Conservation (phyloP, 2,888 invertebrate genomes). For the Actias luna region DNA sequence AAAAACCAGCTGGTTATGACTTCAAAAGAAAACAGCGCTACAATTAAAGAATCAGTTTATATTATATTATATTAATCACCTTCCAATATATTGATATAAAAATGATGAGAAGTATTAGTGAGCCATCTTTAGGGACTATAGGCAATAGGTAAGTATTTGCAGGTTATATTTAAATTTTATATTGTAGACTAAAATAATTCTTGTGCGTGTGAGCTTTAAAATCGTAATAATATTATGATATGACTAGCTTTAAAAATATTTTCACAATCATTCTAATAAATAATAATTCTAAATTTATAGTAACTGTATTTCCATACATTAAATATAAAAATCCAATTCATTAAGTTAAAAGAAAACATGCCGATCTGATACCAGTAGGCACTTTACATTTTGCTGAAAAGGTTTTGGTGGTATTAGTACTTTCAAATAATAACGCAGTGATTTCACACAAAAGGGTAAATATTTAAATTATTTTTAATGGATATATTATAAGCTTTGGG, state of each 20-base stretch:
- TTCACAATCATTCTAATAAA: background rate
- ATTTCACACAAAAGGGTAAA: background rate
- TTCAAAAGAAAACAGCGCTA: background rate
- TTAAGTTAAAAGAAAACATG: background rate
- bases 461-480: background rate
- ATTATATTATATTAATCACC: background rate
- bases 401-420: background rate
- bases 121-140: slow-evolving; percentile 57
- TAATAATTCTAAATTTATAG: background rate
- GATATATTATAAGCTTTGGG: too few relatives aligned
- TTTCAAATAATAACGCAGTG: background rate
- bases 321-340: background rate
- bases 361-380: background rate
- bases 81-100: background rate
- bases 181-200: background rate
- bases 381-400: background rate
- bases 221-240: background rate
- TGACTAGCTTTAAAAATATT: background rate
- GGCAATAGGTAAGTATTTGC: slow-evolving; percentile 42
- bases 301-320: background rate
- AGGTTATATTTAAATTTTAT: background rate
- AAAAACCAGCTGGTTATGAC: slow-evolving; percentile 2
- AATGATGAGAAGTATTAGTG: slow-evolving; percentile 58
- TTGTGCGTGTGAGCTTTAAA: background rate
- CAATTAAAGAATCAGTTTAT: background rate